phyloP scores from a whole-genome alignment of 2,113 vertebrate genomes.

The Sinosuthora webbiana region DNA sequence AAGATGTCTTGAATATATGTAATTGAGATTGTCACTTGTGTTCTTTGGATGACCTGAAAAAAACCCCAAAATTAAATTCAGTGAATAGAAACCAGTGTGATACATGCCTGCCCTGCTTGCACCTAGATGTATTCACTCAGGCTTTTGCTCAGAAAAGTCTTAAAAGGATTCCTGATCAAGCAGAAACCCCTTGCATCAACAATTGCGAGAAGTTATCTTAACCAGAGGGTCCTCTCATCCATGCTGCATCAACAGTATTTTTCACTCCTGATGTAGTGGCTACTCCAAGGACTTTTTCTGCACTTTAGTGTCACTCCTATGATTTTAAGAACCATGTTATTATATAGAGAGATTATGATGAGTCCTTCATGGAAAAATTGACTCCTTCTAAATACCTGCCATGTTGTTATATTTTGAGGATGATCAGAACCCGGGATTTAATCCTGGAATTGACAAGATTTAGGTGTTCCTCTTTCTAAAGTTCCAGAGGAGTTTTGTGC shows the following conservation, averaged over 20 bases:
- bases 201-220: background rate
- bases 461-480: background rate
- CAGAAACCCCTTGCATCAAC: background rate
- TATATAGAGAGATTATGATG: background rate
- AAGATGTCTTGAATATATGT: background rate
- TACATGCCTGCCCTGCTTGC: background rate
- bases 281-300: background rate
- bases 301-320: background rate
- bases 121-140: background rate
- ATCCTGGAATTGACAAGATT: background rate
- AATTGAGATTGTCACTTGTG: background rate
- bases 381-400: background rate
- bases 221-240: background rate
- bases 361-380: background rate
- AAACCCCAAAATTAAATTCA: background rate
- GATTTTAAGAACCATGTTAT: background rate
- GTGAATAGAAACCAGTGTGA: background rate
- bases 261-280: background rate
- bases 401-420: background rate
- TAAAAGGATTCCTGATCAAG: background rate
- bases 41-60: background rate
- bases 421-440: background rate
- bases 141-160: background rate
- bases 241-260: background rate
- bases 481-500: background rate